Conservation (phyloP, 1,140 invertebrate species). For the Elysia chlorotica region DNA sequence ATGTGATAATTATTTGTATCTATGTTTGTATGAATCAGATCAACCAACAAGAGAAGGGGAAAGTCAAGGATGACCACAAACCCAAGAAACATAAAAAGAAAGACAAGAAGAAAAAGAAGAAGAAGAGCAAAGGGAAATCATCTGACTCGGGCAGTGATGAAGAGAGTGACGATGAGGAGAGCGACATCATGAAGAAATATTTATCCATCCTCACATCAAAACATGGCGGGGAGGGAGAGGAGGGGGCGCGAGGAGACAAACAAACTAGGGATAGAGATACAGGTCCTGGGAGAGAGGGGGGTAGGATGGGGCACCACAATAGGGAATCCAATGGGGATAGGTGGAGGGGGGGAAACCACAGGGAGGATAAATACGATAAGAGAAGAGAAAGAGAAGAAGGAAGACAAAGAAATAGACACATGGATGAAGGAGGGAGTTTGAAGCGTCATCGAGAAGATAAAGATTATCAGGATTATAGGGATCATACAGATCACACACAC, state of each 20-base stretch:
- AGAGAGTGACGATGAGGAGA: constrained; percentile 5
- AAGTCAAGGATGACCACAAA: constrained; percentile 1
- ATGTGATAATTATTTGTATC: too few relatives aligned
- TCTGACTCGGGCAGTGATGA: background rate
- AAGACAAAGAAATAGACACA: background rate
- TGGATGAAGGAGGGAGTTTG: background rate
- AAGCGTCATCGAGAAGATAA: background rate
- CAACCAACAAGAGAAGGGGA: background rate
- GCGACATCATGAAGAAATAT: constrained; percentile 12
- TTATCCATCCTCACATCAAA: constrained; percentile 22
- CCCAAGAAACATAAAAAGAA: constrained; percentile 10
- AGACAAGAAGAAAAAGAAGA: constrained; percentile 3
- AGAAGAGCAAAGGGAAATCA: background rate
- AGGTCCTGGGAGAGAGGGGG: background rate
- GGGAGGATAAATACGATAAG: background rate
- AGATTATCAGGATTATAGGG: too few relatives aligned
- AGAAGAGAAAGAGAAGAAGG: background rate
- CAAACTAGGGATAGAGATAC: too few relatives aligned
- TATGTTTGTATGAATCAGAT: background rate
- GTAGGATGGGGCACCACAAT: too few relatives aligned
- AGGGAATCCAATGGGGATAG: background rate
- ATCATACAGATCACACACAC: too few relatives aligned
- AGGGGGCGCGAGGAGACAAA: background rate
- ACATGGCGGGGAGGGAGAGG: background rate
- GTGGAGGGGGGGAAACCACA: background rate